phyloP scores from a whole-genome alignment of 1,140 invertebrate species.

The Drosophila pseudoobscura region DNA sequence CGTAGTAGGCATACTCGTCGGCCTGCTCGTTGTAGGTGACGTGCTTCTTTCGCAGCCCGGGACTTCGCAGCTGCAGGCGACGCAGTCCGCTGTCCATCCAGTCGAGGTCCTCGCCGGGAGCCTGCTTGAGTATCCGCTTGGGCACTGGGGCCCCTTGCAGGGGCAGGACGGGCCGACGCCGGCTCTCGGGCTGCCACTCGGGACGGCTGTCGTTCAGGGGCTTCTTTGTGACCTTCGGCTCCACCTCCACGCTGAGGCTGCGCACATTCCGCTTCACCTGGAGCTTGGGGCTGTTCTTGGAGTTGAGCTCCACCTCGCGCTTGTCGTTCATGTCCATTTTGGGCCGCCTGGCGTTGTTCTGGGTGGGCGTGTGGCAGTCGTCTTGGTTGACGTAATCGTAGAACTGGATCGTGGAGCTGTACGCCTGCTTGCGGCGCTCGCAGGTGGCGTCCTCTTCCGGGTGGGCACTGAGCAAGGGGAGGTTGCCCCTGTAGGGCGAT shows the following conservation, averaged over 20 bases:
- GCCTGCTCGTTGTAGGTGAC: slow-evolving; percentile 75
- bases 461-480: slow-evolving; percentile 8
- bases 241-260: slow-evolving; percentile 57
- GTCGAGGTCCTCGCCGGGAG: slow-evolving; percentile 35
- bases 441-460: slow-evolving; percentile 22
- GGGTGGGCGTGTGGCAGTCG: slow-evolving; percentile 18
- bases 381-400: slow-evolving; percentile 70
- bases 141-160: slow-evolving; percentile 40
- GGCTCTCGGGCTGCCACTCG: slow-evolving; percentile 11
- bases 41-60: slow-evolving; percentile 64
- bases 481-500: slow-evolving; percentile 18
- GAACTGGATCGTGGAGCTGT: slow-evolving; percentile 76
- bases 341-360: slow-evolving; percentile 64
- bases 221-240: slow-evolving; percentile 57
- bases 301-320: slow-evolving; percentile 72
- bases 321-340: slow-evolving; percentile 81
- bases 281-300: slow-evolving; percentile 77
- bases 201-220: slow-evolving; percentile 53
- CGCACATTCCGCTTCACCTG: slow-evolving; percentile 77
- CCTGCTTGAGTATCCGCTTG: slow-evolving; percentile 63
- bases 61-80: slow-evolving; percentile 53
- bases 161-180: slow-evolving; percentile 20
- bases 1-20: slow-evolving; percentile 66
- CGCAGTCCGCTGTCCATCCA: slow-evolving; percentile 55
- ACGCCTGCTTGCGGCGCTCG: slow-evolving; percentile 64